Conservation (phyloP, 2,797 vertebrate species). For the Echeneis naucrates region DNA sequence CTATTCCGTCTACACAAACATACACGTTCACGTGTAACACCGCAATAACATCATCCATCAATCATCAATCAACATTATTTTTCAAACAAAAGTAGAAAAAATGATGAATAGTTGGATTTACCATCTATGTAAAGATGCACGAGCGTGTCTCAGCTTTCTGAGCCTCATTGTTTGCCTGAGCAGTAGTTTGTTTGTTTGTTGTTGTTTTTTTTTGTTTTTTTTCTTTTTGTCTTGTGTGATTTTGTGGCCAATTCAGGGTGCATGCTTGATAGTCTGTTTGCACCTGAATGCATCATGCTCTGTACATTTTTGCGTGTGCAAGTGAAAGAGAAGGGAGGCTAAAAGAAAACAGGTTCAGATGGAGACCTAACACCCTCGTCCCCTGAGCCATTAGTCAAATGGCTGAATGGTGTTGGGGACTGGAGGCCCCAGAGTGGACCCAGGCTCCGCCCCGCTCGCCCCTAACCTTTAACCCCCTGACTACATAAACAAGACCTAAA, state of each 20-base stretch:
- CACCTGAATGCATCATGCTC: constrained; percentile 26
- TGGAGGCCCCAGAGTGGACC: constrained; percentile 76
- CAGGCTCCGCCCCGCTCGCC: constrained; percentile 70
- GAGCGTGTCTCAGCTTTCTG: background rate
- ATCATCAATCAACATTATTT: no score
- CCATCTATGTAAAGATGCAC: background rate
- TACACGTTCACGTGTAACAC: background rate
- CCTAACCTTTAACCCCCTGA: constrained; percentile 79
- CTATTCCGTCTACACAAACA: constrained; percentile 25
- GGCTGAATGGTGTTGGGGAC: constrained; percentile 76
- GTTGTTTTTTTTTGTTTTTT: no score
- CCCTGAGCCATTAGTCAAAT: constrained; percentile 75
- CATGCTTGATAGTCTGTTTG: constrained; percentile 25
- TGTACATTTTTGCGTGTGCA: constrained; percentile 19
- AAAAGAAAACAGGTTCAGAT: constrained; percentile 43
- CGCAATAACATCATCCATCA: background rate
- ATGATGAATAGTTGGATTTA: background rate
- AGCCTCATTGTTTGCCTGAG: background rate
- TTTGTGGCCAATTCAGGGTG: background rate
- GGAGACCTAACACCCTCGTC: constrained; percentile 66
- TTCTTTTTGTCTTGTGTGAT: constrained; percentile 1
- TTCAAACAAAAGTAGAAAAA: background rate
- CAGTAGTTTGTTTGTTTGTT: no score
- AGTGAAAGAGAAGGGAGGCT: constrained; percentile 27
- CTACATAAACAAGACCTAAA: constrained; percentile 83